Conservation (phyloP, 2,797 vertebrate species). For the Heteromormyrus szaboi region DNA sequence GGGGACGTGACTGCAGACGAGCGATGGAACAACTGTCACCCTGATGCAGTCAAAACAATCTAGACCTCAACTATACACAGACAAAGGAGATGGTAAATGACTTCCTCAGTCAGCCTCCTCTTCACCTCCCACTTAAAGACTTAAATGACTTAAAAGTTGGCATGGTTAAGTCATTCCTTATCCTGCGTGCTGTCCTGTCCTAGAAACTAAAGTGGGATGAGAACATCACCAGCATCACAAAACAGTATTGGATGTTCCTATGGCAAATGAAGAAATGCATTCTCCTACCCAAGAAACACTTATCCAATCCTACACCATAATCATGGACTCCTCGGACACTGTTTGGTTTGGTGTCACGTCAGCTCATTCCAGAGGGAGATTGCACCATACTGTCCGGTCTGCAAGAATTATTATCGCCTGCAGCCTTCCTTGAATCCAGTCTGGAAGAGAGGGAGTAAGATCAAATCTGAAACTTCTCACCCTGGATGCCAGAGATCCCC, state of each 20-base stretch:
- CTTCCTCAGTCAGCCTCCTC: neutral
- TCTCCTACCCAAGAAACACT: neutral
- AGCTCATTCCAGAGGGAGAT: neutral
- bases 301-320: neutral
- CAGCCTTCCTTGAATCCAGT: neutral
- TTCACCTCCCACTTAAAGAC: neutral
- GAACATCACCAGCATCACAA: neutral
- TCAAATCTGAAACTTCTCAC: neutral
- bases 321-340: neutral
- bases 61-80: neutral
- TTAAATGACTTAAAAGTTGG: neutral
- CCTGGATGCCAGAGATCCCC: neutral
- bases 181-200: neutral
- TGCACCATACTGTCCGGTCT: neutral
- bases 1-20: neutral
- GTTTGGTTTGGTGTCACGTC: neutral
- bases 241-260: neutral
- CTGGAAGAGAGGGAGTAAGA: neutral
- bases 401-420: neutral
- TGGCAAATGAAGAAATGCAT: neutral
- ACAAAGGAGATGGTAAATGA: neutral
- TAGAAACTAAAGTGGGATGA: neutral
- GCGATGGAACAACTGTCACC: neutral
- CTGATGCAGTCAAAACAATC: neutral
- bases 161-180: neutral